Evolutionary conservation across 2,888 invertebrate genomes (phyloP).

Genomic region (Caenorhabditis sp.): DNA sequence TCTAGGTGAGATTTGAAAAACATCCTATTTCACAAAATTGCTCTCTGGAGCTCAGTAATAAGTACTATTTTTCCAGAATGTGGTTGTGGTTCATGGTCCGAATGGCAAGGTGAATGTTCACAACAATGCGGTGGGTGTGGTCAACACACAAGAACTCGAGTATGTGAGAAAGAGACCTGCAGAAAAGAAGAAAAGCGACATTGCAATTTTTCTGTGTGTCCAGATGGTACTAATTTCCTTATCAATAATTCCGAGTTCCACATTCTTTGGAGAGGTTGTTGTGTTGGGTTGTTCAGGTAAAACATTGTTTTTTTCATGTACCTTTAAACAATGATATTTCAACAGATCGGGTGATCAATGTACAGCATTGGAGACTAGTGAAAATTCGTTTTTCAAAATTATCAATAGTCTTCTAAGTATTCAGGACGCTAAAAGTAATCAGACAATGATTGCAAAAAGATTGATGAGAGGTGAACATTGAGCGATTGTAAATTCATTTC

Average conservation of each 20-base stretch:
- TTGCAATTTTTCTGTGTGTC: slow-evolving; percentile 68
- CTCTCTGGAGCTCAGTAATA: too few relatives aligned
- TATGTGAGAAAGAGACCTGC: slow-evolving; percentile 52
- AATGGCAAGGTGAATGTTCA: slow-evolving; percentile 63
- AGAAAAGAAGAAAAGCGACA: slow-evolving; percentile 63
- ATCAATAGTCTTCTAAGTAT: slow-evolving; percentile 44
- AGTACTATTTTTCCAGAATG: slow-evolving; percentile 51
- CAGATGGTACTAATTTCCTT: slow-evolving; percentile 65
- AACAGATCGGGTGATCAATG: slow-evolving; percentile 52
- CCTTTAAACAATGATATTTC: too few relatives aligned
- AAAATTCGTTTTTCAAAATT: slow-evolving; percentile 58
- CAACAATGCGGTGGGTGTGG: slow-evolving; percentile 70
- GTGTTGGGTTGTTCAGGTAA: slow-evolving; percentile 64
- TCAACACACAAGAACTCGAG: slow-evolving; percentile 48
- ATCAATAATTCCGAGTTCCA: slow-evolving; percentile 69
- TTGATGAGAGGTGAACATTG: slow-evolving; percentile 43
- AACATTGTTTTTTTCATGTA: neutral
- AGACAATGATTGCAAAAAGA: slow-evolving; percentile 31
- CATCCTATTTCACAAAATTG: too few relatives aligned
- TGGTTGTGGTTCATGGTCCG: slow-evolving; percentile 63
- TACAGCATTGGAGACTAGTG: slow-evolving; percentile 54
- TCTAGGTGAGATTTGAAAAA: slow-evolving; percentile 10
- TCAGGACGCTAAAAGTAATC: slow-evolving; percentile 45
- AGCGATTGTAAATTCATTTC: neutral
- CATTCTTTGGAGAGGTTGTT: slow-evolving; percentile 68